Percentiles rank a stretch among this genome's conserved stretches.
These are phyloP conservation scores for Upupa epops DNA, from an alignment of 2,113 vertebrate species.

Conservation along the genomic window DNA sequence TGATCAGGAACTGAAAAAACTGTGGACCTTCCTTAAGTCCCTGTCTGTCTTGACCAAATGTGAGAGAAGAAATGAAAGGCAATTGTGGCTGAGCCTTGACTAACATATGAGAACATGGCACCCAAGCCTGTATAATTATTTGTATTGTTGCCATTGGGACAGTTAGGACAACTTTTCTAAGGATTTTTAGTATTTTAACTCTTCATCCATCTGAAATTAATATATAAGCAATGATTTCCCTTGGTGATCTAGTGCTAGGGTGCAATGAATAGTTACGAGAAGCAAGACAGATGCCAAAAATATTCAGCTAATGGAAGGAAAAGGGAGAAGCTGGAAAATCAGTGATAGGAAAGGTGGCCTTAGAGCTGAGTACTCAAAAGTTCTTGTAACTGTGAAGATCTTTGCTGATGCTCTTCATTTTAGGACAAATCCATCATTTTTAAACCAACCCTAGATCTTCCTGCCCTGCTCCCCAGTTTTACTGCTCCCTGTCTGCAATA, in stretches of 20 bases:
- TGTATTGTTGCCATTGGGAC: not conserved
- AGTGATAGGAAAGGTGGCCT: not conserved
- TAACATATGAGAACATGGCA: not conserved
- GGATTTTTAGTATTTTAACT: not conserved
- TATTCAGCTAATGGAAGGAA: not conserved
- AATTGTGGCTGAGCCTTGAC: not conserved
- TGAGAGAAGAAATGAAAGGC: not conserved
- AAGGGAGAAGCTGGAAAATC: not conserved
- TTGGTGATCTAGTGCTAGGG: not conserved
- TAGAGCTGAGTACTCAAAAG: not conserved
- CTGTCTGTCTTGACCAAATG: not conserved
- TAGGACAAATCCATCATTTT: not conserved
- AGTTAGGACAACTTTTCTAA: not conserved
- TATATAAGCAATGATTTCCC: not conserved
- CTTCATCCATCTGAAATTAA: not conserved
- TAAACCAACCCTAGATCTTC: not conserved
- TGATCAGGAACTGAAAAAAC: not conserved
- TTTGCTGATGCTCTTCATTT: not conserved
- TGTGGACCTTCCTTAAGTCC: not conserved
- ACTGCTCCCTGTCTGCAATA: not conserved
- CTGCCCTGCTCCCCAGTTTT: not conserved
- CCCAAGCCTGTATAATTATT: not conserved
- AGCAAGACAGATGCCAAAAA: not conserved
- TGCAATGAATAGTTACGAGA: not conserved
- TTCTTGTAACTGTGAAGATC: rapidly evolving